A percentile compares a stretch with the other conserved stretches of the same genome.
These are phyloP conservation scores for Pantherophis guttatus DNA, from an alignment of 2,113 vertebrate genomes.

Conservation along the genomic window DNA sequence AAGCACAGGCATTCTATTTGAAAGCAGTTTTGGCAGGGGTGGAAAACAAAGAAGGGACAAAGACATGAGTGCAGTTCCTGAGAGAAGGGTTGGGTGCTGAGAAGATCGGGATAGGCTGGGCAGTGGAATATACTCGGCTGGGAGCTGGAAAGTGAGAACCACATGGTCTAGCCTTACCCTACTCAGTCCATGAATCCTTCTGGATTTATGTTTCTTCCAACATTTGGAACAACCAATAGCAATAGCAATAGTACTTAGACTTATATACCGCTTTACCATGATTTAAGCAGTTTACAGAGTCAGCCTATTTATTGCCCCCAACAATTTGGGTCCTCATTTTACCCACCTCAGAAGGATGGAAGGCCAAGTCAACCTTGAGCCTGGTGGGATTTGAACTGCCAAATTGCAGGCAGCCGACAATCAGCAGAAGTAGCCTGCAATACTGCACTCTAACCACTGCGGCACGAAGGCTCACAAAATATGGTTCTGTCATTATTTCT, in stretches of 20 bases:
- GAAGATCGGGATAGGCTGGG: neutral
- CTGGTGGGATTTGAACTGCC: too few species aligned
- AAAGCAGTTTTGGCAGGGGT: neutral
- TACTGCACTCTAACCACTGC: too few species aligned
- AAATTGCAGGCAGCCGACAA: too few species aligned
- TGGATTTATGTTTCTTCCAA: neutral
- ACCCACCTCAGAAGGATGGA: too few species aligned
- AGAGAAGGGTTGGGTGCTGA: neutral
- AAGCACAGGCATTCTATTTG: neutral
- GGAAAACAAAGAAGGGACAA: neutral
- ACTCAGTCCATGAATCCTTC: neutral
- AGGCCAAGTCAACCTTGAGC: too few species aligned
- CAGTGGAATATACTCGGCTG: neutral
- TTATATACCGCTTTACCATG: too few species aligned
- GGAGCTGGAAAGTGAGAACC: neutral
- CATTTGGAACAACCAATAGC: neutral
- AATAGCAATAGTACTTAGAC: too few species aligned
- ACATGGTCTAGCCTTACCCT: neutral
- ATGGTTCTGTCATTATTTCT: neutral
- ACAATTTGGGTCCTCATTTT: too few species aligned
- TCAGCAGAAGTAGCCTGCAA: too few species aligned
- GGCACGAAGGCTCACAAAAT: neutral
- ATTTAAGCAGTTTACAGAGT: too few species aligned
- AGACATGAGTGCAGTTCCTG: neutral
- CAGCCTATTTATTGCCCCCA: too few species aligned